Evolutionary conservation across 2,797 vertebrate genomes (phyloP).

Genomic region (Allenopithecus nigroviridis): DNA sequence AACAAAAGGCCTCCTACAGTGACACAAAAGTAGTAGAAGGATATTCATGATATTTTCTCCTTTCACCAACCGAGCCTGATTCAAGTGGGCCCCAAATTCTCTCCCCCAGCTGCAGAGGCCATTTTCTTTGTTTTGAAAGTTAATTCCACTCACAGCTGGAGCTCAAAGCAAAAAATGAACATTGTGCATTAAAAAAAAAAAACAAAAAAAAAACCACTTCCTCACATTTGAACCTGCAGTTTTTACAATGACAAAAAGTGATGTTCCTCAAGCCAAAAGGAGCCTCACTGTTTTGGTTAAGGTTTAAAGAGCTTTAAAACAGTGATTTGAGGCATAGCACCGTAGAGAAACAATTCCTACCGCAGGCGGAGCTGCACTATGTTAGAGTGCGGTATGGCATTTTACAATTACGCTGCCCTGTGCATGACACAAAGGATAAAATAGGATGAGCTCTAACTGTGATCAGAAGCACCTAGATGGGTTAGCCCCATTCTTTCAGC

Average conservation of each 20-base stretch:
- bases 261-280: slow-evolving; percentile 59
- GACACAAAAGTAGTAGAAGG: neutral
- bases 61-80: neutral
- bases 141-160: slow-evolving; percentile 75
- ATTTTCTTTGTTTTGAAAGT: slow-evolving; percentile 71
- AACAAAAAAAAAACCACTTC: slow-evolving; percentile 25
- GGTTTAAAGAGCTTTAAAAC: slow-evolving; percentile 54
- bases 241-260: slow-evolving; percentile 62
- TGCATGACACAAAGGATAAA: slow-evolving; percentile 4
- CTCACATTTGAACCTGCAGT: slow-evolving; percentile 68
- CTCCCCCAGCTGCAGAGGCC: slow-evolving; percentile 17
- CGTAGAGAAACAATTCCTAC: slow-evolving; percentile 36
- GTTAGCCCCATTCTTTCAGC: neutral
- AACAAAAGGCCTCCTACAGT: neutral
- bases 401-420: neutral
- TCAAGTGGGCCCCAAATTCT: slow-evolving; percentile 15
- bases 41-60: neutral
- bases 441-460: slow-evolving; percentile 53
- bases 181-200: neutral
- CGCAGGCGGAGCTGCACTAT: slow-evolving; percentile 37
- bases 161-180: slow-evolving; percentile 61
- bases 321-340: slow-evolving; percentile 29
- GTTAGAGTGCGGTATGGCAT: slow-evolving; percentile 25
- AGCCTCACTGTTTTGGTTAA: slow-evolving; percentile 59
- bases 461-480: neutral